These are phyloP conservation scores for Lissonota sp. DNA, from an alignment of 2,888 invertebrate species.

Conservation along the genomic window DNA sequence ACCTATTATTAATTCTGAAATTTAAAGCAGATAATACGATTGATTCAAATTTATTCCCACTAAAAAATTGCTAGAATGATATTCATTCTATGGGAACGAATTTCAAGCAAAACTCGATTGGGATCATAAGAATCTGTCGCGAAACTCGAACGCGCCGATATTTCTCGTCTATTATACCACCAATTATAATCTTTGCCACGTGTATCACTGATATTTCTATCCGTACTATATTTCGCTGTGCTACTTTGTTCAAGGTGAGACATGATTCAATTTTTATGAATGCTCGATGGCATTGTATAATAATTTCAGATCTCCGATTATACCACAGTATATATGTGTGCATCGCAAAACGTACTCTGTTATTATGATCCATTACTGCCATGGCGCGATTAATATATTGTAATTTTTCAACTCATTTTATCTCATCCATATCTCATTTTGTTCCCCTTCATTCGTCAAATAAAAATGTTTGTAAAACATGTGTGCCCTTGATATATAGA, in stretches of 20 bases:
- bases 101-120: too few relatives aligned
- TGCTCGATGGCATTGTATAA: conserved; percentile 49
- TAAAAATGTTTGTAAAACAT: too few relatives aligned
- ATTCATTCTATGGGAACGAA: too few relatives aligned
- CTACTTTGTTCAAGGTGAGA: conserved; percentile 56
- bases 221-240: conserved; percentile 38
- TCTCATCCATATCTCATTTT: neutral
- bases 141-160: neutral
- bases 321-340: conserved; percentile 14
- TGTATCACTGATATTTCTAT: conserved; percentile 27
- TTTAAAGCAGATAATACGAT: too few relatives aligned
- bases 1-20: too few relatives aligned
- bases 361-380: conserved; percentile 26
- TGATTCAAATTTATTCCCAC: too few relatives aligned
- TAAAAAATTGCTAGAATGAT: too few relatives aligned
- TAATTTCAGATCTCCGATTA: conserved; percentile 46
- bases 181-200: conserved; percentile 32
- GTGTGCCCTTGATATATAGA: too few relatives aligned
- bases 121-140: neutral
- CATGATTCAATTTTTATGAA: conserved; percentile 52
- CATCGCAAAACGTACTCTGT: conserved; percentile 27
- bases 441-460: neutral
- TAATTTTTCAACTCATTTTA: conserved; percentile 16
- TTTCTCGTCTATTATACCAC: conserved; percentile 20
- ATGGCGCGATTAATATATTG: neutral